phyloP scores from a whole-genome alignment of 2,888 invertebrate genomes.

The Steromphala cineraria region DNA sequence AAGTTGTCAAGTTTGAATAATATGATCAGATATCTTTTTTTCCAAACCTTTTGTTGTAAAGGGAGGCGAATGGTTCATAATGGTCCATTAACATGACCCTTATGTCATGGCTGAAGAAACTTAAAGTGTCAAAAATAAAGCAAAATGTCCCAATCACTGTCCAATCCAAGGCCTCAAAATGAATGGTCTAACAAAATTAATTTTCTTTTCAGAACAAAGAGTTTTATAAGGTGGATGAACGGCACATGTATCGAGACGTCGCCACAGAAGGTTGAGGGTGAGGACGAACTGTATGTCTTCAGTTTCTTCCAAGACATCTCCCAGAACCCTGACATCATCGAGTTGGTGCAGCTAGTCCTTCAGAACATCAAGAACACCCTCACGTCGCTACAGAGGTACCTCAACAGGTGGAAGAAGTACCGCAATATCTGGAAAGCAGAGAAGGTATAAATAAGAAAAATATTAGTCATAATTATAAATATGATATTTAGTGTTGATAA shows the following conservation, averaged over 20 bases:
- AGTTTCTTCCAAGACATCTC: slow-evolving; percentile 89
- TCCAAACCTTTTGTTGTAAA: too few relatives aligned
- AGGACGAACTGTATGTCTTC: slow-evolving; percentile 81
- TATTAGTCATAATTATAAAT: too few relatives aligned
- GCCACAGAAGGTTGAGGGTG: slow-evolving; percentile 80
- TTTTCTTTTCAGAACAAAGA: slow-evolving; percentile 79
- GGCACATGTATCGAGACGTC: slow-evolving; percentile 86
- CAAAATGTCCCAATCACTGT: too few relatives aligned
- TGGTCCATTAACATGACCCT: too few relatives aligned
- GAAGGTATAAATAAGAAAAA: slow-evolving; percentile 61
- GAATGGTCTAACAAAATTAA: too few relatives aligned
- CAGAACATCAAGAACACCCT: slow-evolving; percentile 82
- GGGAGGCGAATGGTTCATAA: too few relatives aligned
- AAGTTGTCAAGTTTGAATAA: too few relatives aligned
- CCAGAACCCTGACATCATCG: slow-evolving; percentile 83
- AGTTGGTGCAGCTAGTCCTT: slow-evolving; percentile 82
- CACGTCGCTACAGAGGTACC: slow-evolving; percentile 81
- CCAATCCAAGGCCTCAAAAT: too few relatives aligned
- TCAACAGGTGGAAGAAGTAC: slow-evolving; percentile 77
- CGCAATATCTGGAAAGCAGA: slow-evolving; percentile 74
- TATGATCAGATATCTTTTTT: too few relatives aligned
- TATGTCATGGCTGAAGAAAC: too few relatives aligned
- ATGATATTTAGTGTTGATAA: too few relatives aligned
- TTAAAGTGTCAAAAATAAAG: too few relatives aligned
- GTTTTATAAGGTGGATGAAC: slow-evolving; percentile 90